Evolutionary conservation across 2,113 vertebrate species (phyloP), one percentile per base, ranked within the genome.

Genomic region (Alethe castanea): DNA sequence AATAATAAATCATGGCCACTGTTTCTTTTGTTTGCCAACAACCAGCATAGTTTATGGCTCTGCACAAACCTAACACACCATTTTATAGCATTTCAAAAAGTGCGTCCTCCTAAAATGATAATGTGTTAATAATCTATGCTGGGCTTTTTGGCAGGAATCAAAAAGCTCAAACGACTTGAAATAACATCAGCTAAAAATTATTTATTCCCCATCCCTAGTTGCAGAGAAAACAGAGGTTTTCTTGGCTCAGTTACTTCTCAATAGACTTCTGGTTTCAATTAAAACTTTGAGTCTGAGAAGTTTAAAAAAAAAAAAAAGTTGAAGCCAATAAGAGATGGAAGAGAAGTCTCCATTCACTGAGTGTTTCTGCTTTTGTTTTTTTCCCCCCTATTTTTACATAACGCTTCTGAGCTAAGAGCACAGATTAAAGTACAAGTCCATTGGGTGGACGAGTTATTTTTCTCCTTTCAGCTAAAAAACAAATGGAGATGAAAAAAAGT

Each of bases 261-360:
- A 97, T 95, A 97, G 97, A 96, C 96, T 97, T 98, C 97, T 98
- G 98, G 97, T 98, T 98, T 98, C 97, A 98, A 98, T 98, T 98
- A 98, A 97, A 98, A 97, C 95, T 97, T 97, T 81, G 94, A 81
- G 92, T 97, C 96, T 94, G 89, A 95, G 85, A 91, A 94, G 82
- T 84, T 87, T 3, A 71, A 74, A 79, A 89, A 82, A 78, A 79
- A 86, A 88, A 79, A 82, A 88, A 86, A 82, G 61, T 72, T 79
- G 53, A 95, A 90, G 84, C 92, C 94, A 97, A 64, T 81, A 95
- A 88, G 80, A 88, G 76, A 97, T 91, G 87, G 83, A 92, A 94
- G 81, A 95, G 95, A 95, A 96, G 72, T 72, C 86, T 88, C 95
- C 91, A 92, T 96, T 94, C 86, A 88, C 74, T 86, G 80, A 61